Evolutionary conservation across 2,113 vertebrate genomes (phyloP), one percentile per base, ranked within the genome.

Genomic region (Alosa alosa): DNA sequence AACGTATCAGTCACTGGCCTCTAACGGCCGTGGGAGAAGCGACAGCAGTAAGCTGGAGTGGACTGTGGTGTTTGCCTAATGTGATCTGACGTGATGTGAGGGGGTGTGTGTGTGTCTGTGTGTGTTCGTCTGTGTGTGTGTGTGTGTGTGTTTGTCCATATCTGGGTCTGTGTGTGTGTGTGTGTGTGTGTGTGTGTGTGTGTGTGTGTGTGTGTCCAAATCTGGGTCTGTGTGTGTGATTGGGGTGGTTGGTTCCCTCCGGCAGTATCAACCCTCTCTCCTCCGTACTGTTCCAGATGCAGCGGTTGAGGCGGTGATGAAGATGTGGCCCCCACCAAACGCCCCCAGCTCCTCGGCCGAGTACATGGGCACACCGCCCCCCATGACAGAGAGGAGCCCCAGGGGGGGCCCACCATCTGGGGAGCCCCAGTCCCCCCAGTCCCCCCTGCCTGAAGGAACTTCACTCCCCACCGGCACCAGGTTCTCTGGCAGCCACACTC

Each of bases 321-420:
- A 94, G 91, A 94, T 94, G 94, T 96, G 94, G 95, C 95, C 95
- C 0, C 95, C 95, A 49, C 95, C 95, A 8, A 90, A 94, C 20
- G 25, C 49, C 20, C 95, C 93, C 0, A 88, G 86, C 8, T 46
- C 82, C 1, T 87, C 90, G 6, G 89, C 36, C 15, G 89, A 93
- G 0, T 78, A 36, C 31, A 78, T 36, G 10, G 31, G 72, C 31
- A 17, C 36, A 39, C 25, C 4, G 25, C 72, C 72, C 72, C 36
- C 25, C 11, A 39, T 15, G 25, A 78, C 5, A 3, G 72, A 78
- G 11, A 39, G 72, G 36, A 78, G 72, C 72, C 1, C 72, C 9
- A 78, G 72, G 64, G 13, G 11, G 15, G 10, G 9, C 0, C 25
- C 72, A 15, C 7, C 36, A 3, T 78, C 72, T 13, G 72, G 72